Base-by-base conservation (phyloP, 2,797 vertebrate genomes). In the Denticeps clupeoides region DNA sequence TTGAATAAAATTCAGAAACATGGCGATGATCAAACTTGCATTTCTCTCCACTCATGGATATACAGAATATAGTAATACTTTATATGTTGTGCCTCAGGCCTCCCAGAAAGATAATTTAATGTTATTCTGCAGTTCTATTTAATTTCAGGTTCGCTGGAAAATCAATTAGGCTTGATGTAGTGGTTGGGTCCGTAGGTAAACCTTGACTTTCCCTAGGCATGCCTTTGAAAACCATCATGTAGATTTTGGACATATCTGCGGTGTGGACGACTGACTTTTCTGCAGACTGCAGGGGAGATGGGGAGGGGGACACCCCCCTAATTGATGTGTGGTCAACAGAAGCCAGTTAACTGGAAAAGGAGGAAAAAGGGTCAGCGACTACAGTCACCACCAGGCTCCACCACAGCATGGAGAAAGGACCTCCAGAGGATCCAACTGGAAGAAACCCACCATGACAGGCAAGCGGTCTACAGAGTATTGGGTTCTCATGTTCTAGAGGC, bases 311-410 rank as follows among this genome's bases (percentile, higher is more conserved):
- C 63, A 64, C 61, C 63, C 64, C 57, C 55, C 10, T 69, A 73
- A 73, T 74, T 63, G 68, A 24, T 7, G 48, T 72, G 73, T 56
- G 71, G 73, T 81, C 69, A 60, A 57, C 53, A 66, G 65, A 42
- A 63, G 71, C 70, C 73, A 69, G 74, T 71, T 72, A 73, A 78
- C 65, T 70, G 65, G 63, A 77, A 76, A 71, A 68, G 62, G 68
- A 73, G 64, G 58, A 61, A 31, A 23, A 15, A 12, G 65, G 69
- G 65, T 71, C 59, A 68, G 26, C 33, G 53, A 37, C 48, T 52
- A 47, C 58, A 25, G 29, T 6, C 26, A 32, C 48, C 33, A 31
- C 27, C 22, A 26, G 28, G 9, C 8, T n/a, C 33, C 25, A 19
- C 12, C n/a, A n/a, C n/a, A n/a, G n/a, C n/a, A n/a, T n/a, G n/a